Evolutionary conservation across 2,113 vertebrate species (phyloP), one percentile per base, ranked within the genome.

Genomic region (Rallus limicola): DNA sequence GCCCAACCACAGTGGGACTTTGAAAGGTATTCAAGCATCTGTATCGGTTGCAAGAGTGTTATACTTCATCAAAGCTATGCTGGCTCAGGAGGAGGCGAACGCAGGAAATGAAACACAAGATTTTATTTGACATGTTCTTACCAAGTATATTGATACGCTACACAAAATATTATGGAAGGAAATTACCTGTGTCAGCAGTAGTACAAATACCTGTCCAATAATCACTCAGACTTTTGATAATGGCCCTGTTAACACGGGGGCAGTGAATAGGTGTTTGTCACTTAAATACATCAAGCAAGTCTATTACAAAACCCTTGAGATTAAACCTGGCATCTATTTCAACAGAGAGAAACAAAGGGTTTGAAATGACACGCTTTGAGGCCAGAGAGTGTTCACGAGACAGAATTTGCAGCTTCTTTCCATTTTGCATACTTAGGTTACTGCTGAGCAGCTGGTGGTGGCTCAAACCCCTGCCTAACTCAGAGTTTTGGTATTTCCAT

Each of bases 101-200:
- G 40, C 86, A 93, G 94, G 90, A 96, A 96, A 95, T 96, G 95
- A 97, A 97, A 96, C 79, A 76, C 92, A 77, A 52, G 86, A 88
- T 94, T 96, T 97, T 88, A 96, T 95, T 93, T 96, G 94, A 96
- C 95, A 81, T 34, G 64, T 86, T 94, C 88, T 90, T 70, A 93
- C 95, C 2, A 11, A 78, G 67, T 67, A 87, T 96, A 94, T 96
- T 94, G 92, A 91, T 90, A 96, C 0, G 26, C 77, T 79, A 95
- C 89, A 89, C 94, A 95, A 96, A 97, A 95, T 96, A 95, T 95
- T 96, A 96, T 60, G 88, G 93, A 92, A 95, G 95, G 90, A 95
- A 96, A 96, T 94, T 83, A 95, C 91, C 93, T 96, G 82, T 92
- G 95, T 94, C 93, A 94, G 95, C 95, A 96, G 64, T 60, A 29